Percentiles rank a stretch among this genome's conserved stretches.
Evolutionary conservation across 1,140 invertebrate species (phyloP).

Genomic region (Xylocopa sonorina): DNA sequence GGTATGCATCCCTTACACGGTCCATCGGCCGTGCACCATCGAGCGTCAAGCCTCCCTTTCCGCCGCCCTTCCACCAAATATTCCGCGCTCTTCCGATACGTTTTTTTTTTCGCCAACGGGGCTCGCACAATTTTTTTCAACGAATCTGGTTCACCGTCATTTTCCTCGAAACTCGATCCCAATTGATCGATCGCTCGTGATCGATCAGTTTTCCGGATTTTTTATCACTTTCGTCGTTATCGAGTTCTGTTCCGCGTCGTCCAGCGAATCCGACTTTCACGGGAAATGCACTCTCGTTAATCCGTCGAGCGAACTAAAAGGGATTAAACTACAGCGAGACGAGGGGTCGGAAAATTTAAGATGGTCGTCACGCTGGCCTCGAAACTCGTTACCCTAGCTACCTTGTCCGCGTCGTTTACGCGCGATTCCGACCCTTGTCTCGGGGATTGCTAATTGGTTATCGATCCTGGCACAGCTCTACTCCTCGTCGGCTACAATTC

Average conservation of each 20-base stretch:
- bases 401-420: constrained; percentile 55
- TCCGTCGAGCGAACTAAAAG: background rate
- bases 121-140: background rate
- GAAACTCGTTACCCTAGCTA: constrained; percentile 63
- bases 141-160: background rate
- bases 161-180: background rate
- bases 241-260: no score
- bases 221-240: no score
- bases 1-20: constrained; percentile 68
- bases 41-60: constrained; percentile 31
- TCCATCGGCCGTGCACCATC: constrained; percentile 62
- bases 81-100: constrained; percentile 20
- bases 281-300: constrained; percentile 18
- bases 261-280: background rate
- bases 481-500: constrained; percentile 50
- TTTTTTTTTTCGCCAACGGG: no score
- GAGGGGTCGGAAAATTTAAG: constrained; percentile 16
- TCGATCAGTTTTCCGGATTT: no score
- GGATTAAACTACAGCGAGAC: constrained; percentile 5
- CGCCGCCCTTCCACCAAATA: constrained; percentile 6
- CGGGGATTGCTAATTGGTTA: constrained; percentile 65
- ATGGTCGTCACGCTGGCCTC: constrained; percentile 28
- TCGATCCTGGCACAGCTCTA: constrained; percentile 50
- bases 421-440: constrained; percentile 61
- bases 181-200: no score